A percentile compares a stretch with the other conserved stretches of the same genome.
Evolutionary conservation across 2,797 vertebrate genomes (phyloP).

Genomic region (Rhodeus uyekii): DNA sequence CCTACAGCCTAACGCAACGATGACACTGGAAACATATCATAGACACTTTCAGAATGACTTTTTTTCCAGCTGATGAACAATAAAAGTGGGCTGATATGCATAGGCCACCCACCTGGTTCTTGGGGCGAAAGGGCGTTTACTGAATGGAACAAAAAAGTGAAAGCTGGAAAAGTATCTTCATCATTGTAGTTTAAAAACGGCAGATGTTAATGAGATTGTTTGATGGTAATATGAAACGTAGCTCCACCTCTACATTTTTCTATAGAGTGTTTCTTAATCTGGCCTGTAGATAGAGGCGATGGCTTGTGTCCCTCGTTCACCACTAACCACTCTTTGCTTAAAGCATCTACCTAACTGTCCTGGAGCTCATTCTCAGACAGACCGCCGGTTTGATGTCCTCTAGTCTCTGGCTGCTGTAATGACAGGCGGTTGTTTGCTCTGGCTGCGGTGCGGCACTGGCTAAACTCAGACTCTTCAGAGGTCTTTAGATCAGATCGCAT

Average conservation of each 20-base stretch:
- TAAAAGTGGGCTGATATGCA: background rate
- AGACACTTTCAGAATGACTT: background rate
- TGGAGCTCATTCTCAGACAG: constrained; percentile 46
- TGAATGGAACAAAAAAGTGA: background rate
- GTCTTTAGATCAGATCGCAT: constrained; percentile 52
- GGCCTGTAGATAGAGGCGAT: background rate
- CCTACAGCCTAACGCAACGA: background rate
- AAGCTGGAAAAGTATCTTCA: background rate
- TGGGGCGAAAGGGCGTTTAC: background rate
- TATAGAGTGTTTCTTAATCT: background rate
- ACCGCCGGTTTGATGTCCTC: constrained; percentile 45
- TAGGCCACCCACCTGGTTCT: background rate
- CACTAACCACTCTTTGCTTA: constrained; percentile 24
- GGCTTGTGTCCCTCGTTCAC: constrained; percentile 41
- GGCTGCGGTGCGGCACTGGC: constrained; percentile 43
- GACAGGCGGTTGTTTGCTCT: constrained; percentile 54
- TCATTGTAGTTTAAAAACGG: background rate
- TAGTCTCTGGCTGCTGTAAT: constrained; percentile 55
- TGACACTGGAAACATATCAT: background rate
- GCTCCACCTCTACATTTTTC: background rate
- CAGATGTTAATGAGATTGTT: background rate
- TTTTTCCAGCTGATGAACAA: background rate
- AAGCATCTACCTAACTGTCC: background rate
- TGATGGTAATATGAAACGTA: background rate
- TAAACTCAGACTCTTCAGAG: constrained; percentile 49